These are phyloP conservation scores for Lepidonotus clava DNA, from an alignment of 2,888 invertebrate genomes.

Conservation along the genomic window DNA sequence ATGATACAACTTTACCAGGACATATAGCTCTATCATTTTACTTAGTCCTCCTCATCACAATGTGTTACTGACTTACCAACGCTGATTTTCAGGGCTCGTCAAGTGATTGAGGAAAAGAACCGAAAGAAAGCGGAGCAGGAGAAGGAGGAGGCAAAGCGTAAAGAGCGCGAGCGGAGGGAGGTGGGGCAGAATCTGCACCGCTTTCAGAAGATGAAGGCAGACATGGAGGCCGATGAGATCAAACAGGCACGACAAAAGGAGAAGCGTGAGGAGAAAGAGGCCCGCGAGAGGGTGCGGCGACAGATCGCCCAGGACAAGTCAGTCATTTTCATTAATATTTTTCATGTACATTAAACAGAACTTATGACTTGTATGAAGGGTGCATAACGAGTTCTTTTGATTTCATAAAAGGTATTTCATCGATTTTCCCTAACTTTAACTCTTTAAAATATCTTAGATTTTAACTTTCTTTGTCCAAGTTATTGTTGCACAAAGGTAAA, in stretches of 20 bases:
- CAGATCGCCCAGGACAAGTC: conserved; percentile 92
- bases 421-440: background rate
- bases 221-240: conserved; percentile 87
- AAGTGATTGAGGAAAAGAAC: conserved; percentile 86
- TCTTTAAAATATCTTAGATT: background rate
- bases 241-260: conserved; percentile 89
- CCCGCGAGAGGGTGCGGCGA: conserved; percentile 88
- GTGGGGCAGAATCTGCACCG: conserved; percentile 86
- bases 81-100: conserved; percentile 82
- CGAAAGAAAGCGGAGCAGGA: conserved; percentile 86
- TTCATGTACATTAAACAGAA: background rate
- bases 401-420: background rate
- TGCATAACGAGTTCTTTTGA: background rate
- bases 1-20: too few species aligned
- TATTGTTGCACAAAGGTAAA: background rate
- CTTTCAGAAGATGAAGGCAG: conserved; percentile 85
- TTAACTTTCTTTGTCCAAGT: background rate
- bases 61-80: too few species aligned
- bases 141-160: conserved; percentile 83
- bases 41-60: too few species aligned
- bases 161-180: conserved; percentile 88
- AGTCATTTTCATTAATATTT: background rate
- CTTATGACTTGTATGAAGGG: background rate
- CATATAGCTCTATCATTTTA: too few species aligned
- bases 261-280: conserved; percentile 87